phyloP scores from a whole-genome alignment of 2,797 vertebrate genomes.

The Enteromius viviparus region DNA sequence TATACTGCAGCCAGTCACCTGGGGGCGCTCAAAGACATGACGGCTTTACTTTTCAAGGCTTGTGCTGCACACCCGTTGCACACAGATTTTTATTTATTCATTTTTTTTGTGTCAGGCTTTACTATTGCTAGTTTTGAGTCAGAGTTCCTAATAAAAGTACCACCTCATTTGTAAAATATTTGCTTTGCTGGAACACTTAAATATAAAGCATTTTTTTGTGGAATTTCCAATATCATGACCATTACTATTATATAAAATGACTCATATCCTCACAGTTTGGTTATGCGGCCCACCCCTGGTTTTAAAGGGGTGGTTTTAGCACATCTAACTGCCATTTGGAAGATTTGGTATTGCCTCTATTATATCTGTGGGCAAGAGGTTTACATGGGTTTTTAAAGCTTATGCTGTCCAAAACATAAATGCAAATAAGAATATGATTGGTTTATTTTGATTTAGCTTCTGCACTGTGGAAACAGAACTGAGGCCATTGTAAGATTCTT shows the following conservation, averaged over 20 bases:
- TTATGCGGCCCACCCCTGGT: neutral
- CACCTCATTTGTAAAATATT: neutral
- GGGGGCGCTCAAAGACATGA: too few relatives aligned
- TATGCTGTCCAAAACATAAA: neutral
- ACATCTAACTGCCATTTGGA: neutral
- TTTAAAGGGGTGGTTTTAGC: neutral
- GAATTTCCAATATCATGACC: neutral
- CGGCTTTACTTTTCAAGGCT: too few relatives aligned
- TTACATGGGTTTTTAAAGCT: neutral
- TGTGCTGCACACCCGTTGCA: too few relatives aligned
- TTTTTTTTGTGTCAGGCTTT: neutral
- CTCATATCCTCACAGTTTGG: neutral
- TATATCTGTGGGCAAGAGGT: neutral
- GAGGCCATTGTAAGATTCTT: neutral
- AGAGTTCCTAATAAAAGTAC: neutral
- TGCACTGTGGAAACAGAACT: neutral
- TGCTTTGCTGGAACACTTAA: neutral
- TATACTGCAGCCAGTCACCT: too few relatives aligned
- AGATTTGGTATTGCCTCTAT: neutral
- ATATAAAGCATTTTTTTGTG: neutral
- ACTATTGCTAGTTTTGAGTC: neutral
- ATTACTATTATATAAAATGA: neutral
- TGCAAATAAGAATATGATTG: neutral
- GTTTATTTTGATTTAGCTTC: neutral
- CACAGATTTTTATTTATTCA: too few relatives aligned